Conservation (phyloP, 2,113 vertebrate species). For the Chionomys nivalis region DNA sequence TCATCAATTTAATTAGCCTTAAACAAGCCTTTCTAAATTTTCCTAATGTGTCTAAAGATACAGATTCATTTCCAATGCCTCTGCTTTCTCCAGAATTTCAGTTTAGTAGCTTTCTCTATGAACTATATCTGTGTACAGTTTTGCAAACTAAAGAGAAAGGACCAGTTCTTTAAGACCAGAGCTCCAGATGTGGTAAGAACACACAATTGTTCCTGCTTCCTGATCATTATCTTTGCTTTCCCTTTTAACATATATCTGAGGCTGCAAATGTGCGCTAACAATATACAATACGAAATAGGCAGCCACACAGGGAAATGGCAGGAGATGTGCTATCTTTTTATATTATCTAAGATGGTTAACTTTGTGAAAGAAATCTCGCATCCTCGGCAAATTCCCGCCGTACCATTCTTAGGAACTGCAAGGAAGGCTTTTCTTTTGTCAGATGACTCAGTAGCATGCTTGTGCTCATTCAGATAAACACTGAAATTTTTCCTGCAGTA, state of each 20-base stretch:
- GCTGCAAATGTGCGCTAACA: conserved; percentile 67
- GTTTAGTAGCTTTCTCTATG: neutral
- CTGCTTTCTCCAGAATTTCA: conserved; percentile 46
- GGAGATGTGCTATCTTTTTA: conserved; percentile 60
- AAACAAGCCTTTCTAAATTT: neutral
- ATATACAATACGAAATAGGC: conserved; percentile 39
- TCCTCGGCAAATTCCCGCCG: conserved; percentile 54
- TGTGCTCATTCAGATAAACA: conserved; percentile 58
- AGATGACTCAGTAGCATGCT: conserved; percentile 38
- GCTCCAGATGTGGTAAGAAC: conserved; percentile 63
- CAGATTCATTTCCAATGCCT: neutral
- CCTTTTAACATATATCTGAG: conserved; percentile 65
- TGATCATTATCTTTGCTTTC: conserved; percentile 65
- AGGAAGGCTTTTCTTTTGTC: conserved; percentile 63
- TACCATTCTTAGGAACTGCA: conserved; percentile 54
- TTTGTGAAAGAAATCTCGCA: conserved; percentile 43
- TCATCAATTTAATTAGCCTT: conserved; percentile 41
- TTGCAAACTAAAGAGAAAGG: conserved; percentile 1
- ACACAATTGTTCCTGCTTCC: conserved; percentile 47
- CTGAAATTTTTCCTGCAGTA: conserved; percentile 43
- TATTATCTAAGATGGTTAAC: conserved; percentile 61
- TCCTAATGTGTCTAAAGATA: neutral
- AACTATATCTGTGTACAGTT: conserved; percentile 42
- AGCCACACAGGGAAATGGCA: conserved; percentile 57
- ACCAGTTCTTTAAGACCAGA: conserved; percentile 22